Conservation (phyloP, 2,113 vertebrate genomes). For the Thunnus thynnus region DNA sequence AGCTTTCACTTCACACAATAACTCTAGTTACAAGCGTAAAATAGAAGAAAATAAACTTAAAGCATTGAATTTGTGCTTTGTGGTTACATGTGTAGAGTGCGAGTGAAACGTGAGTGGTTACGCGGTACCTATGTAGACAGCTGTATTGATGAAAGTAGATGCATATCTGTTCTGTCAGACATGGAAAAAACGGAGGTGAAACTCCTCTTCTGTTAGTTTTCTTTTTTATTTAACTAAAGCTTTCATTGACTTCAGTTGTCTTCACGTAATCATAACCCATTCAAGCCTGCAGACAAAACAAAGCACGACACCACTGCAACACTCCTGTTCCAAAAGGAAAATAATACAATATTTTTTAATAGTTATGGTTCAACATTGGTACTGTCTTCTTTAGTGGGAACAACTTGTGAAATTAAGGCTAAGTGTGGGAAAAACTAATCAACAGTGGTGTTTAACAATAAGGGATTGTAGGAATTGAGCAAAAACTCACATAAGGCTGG, state of each 20-base stretch:
- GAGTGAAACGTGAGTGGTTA: too few species aligned
- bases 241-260: neutral
- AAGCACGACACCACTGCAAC: neutral
- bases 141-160: too few species aligned
- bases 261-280: constrained; percentile 4
- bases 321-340: neutral
- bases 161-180: too few species aligned
- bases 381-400: neutral
- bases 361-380: neutral
- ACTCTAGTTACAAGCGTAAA: too few species aligned
- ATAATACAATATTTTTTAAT: neutral
- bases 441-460: neutral
- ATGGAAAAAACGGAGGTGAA: too few species aligned
- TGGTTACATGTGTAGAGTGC: too few species aligned
- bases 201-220: neutral
- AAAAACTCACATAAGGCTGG: neutral
- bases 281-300: constrained; percentile 14
- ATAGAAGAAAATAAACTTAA: too few species aligned
- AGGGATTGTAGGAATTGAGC: neutral
- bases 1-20: too few species aligned
- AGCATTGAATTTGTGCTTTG: too few species aligned
- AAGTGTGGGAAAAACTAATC: neutral
- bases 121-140: too few species aligned
- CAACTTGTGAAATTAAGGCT: neutral
- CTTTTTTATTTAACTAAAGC: neutral